Conservation (phyloP, 2,888 invertebrate species). For the Serripes groenlandicus region DNA sequence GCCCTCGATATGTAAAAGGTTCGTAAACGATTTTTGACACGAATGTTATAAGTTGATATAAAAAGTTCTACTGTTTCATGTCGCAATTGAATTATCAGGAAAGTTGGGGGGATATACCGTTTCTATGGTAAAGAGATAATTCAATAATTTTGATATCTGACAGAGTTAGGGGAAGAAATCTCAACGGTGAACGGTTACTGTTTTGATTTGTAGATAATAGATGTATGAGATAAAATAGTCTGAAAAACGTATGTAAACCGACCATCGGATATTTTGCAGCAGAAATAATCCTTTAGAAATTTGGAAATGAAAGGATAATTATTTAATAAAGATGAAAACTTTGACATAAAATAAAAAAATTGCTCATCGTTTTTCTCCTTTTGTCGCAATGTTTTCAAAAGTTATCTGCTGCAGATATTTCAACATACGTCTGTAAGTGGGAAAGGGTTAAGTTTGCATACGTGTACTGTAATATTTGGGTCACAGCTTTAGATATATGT, state of each 20-base stretch:
- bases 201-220: conserved; percentile 3
- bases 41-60: not conserved
- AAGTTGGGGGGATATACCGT: conserved; percentile 1
- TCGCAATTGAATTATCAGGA: not conserved
- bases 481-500: too few relatives aligned
- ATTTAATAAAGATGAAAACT: not conserved
- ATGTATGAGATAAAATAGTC: too few relatives aligned
- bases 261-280: too few relatives aligned
- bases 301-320: not conserved
- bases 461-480: too few relatives aligned
- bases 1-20: too few relatives aligned
- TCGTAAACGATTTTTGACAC: too few relatives aligned
- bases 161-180: not conserved
- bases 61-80: not conserved
- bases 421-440: too few relatives aligned
- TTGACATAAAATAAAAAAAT: not conserved
- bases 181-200: not conserved
- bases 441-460: not conserved
- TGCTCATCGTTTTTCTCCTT: not conserved
- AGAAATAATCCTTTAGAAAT: too few relatives aligned
- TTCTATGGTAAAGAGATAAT: conserved; percentile 4
- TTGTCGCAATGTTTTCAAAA: not conserved
- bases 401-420: too few relatives aligned
- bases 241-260: too few relatives aligned
- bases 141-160: conserved; percentile 9